phyloP scores from a whole-genome alignment of 2,888 invertebrate genomes.

The Strigamia crassipes region DNA sequence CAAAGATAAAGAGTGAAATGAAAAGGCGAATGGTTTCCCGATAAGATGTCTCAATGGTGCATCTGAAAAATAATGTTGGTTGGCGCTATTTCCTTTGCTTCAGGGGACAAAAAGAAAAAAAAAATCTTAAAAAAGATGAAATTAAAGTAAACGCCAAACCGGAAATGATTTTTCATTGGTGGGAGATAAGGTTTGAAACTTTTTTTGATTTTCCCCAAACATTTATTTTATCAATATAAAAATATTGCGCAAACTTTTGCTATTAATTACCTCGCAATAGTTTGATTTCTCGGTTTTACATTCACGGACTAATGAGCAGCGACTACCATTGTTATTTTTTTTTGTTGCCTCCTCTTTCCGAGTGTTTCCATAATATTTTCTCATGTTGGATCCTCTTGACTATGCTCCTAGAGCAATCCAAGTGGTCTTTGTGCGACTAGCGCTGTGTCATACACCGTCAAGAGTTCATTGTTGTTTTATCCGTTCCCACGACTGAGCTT shows the following conservation, averaged over 20 bases:
- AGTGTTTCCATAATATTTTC: constrained; percentile 2
- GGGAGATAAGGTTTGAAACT: neutral
- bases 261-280: no score
- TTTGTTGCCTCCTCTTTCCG: neutral
- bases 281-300: no score
- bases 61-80: neutral
- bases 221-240: neutral
- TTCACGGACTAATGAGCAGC: no score
- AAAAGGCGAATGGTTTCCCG: neutral
- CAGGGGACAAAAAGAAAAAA: neutral
- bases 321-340: neutral
- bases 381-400: neutral
- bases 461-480: neutral
- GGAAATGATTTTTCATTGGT: neutral
- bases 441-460: neutral
- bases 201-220: neutral
- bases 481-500: neutral
- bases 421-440: neutral
- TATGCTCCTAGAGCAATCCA: neutral
- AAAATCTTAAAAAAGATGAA: neutral
- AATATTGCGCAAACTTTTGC: no score
- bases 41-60: neutral
- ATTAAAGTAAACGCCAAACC: constrained; percentile 4
- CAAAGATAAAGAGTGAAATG: neutral
- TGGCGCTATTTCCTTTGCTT: neutral